Percentiles rank a stretch among this genome's conserved stretches.
These are phyloP conservation scores for Xyrichtys novacula DNA, from an alignment of 2,797 vertebrate genomes.

Conservation along the genomic window DNA sequence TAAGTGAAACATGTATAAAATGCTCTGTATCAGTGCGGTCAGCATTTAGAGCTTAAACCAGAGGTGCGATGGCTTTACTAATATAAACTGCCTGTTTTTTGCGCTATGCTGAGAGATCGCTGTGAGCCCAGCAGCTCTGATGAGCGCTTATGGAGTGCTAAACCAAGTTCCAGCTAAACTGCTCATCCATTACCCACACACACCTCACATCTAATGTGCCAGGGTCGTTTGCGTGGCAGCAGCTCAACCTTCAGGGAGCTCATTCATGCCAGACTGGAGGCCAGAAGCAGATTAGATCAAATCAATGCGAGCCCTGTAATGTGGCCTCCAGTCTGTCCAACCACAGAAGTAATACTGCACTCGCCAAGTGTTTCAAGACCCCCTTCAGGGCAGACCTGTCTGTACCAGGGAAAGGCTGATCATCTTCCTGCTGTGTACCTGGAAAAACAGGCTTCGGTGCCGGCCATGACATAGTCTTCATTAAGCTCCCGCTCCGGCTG, in stretches of 20 bases:
- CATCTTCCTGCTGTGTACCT: slow-evolving; percentile 79
- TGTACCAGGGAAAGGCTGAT: slow-evolving; percentile 73
- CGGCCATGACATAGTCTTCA: slow-evolving; percentile 74
- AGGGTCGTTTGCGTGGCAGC: slow-evolving; percentile 82
- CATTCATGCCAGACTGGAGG: slow-evolving; percentile 73
- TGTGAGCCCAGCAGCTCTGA: slow-evolving; percentile 65
- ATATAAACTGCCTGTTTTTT: slow-evolving; percentile 65
- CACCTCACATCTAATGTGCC: slow-evolving; percentile 79
- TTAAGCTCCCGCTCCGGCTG: slow-evolving; percentile 72
- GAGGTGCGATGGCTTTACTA: slow-evolving; percentile 58
- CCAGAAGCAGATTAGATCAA: slow-evolving; percentile 80
- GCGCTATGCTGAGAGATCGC: slow-evolving; percentile 60
- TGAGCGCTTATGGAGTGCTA: slow-evolving; percentile 77
- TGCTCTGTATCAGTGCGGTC: slow-evolving; percentile 37
- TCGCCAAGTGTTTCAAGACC: slow-evolving; percentile 68
- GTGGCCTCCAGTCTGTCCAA: slow-evolving; percentile 60
- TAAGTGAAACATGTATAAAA: slow-evolving; percentile 43
- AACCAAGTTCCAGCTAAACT: slow-evolving; percentile 73
- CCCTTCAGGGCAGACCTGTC: slow-evolving; percentile 76
- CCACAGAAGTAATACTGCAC: slow-evolving; percentile 60
- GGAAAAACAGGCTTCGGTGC: slow-evolving; percentile 74
- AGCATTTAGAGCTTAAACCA: slow-evolving; percentile 35
- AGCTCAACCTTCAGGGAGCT: slow-evolving; percentile 78
- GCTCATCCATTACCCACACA: slow-evolving; percentile 79
- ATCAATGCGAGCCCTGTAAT: slow-evolving; percentile 81